Conservation (phyloP, 2,797 vertebrate genomes). For the Enteromius afrohamiltoni region DNA sequence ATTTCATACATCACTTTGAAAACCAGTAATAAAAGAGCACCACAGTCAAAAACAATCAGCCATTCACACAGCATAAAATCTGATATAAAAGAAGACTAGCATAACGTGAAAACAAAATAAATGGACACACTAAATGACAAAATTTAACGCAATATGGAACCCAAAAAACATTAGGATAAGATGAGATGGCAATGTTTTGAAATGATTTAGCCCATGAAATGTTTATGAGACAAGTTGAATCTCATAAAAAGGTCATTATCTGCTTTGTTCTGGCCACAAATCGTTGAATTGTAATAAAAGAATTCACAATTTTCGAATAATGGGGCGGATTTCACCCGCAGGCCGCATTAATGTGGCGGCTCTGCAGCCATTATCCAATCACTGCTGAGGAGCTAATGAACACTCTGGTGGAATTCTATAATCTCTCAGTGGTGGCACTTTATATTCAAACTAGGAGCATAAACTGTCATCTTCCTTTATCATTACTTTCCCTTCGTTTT, state of each 20-base stretch:
- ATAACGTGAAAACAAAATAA: slow-evolving; percentile 14
- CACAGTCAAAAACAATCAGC: not conserved
- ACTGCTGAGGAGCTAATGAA: slow-evolving; percentile 42
- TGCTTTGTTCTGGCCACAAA: slow-evolving; percentile 38
- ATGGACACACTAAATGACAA: not conserved
- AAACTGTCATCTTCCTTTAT: slow-evolving; percentile 46
- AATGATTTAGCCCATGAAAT: slow-evolving; percentile 20
- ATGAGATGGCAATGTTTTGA: slow-evolving; percentile 34
- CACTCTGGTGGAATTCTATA: slow-evolving; percentile 40
- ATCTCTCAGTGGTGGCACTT: slow-evolving; percentile 40
- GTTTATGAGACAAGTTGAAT: slow-evolving; percentile 28
- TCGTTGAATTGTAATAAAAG: slow-evolving; percentile 39
- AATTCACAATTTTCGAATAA: slow-evolving; percentile 27
- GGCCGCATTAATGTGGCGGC: slow-evolving; percentile 19
- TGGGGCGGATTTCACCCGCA: slow-evolving; percentile 19
- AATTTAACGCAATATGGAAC: not conserved
- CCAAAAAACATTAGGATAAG: slow-evolving; percentile 6
- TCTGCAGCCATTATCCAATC: slow-evolving; percentile 41
- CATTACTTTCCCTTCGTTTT: slow-evolving; percentile 32
- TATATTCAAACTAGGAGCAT: slow-evolving; percentile 43
- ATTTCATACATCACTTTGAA: not conserved
- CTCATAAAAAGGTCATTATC: slow-evolving; percentile 36
- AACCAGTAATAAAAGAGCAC: slow-evolving; percentile 8
- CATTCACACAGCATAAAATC: not conserved
- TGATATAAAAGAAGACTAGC: slow-evolving; percentile 5